phyloP scores from a whole-genome alignment of 2,797 vertebrate species.

The Cynopterus sphinx region DNA sequence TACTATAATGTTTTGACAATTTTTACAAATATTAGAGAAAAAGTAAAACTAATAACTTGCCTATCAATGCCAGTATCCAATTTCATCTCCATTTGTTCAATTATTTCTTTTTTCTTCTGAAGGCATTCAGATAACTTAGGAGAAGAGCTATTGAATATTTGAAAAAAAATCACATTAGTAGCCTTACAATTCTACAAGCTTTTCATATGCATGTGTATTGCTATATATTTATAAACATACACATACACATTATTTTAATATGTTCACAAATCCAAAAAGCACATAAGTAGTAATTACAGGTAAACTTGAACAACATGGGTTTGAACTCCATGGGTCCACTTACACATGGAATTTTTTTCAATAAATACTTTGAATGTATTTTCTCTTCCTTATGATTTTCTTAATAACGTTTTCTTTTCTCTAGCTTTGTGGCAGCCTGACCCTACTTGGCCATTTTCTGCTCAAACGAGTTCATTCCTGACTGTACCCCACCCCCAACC shows the following conservation, averaged over 20 bases:
- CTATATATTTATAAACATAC: background rate
- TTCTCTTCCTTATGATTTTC: background rate
- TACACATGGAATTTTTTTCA: background rate
- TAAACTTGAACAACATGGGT: background rate
- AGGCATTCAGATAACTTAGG: conserved; percentile 98
- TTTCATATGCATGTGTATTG: background rate
- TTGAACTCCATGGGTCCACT: background rate
- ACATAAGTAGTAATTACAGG: background rate
- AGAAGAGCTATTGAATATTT: conserved; percentile 90
- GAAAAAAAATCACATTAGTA: conserved; percentile 42
- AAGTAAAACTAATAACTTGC: conserved; percentile 84
- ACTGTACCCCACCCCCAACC: too few species aligned
- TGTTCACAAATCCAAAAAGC: conserved; percentile 24
- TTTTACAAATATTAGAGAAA: background rate
- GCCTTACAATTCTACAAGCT: conserved; percentile 21
- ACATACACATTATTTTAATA: background rate
- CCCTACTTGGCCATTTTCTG: too few species aligned
- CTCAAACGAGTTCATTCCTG: too few species aligned
- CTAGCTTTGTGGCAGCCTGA: background rate
- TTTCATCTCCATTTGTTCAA: conserved; percentile 99
- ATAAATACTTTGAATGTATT: background rate
- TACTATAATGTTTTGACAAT: background rate
- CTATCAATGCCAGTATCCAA: conserved; percentile 98
- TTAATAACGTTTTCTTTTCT: background rate
- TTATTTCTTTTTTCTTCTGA: conserved; percentile 99